Evolutionary conservation across 2,797 vertebrate species (phyloP), one percentile per base, ranked within the genome.

Genomic region (Macrochelys suwanniensis): DNA sequence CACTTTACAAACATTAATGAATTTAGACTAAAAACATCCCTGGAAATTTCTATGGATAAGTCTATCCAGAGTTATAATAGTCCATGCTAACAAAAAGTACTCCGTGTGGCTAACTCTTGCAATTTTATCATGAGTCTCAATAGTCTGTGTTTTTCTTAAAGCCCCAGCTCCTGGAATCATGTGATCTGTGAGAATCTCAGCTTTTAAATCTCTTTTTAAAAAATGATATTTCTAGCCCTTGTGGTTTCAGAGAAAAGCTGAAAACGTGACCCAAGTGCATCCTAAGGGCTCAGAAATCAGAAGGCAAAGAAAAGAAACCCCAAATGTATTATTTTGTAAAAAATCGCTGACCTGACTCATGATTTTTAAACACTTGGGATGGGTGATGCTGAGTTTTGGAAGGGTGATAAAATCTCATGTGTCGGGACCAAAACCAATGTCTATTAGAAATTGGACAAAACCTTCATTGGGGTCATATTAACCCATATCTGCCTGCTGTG

Each of bases 401-500:
- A 11, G 16, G 25, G 3, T 16, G 12, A 56, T 28, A 61, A 91
- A 42, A 85, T 3, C 51, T 21, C 56, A 85, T 45, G 16, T 71
- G n/a, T 54, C 25, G 26, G 15, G 85, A 25, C 0, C 80, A 59
- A 84, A 86, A 71, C 17, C 68, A 71, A 71, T 59, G 11, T 59
- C 57, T 28, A 31, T 31, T 31, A 59, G 6, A 17, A 6, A 33
- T 42, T 45, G 71, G 21, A 42, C 21, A 74, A 45, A 19, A 25
- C 37, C 37, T 68, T 25, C 37, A 11, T 13, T 11, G 9, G 21
- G 21, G 21, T 23, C 71, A 42, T 11, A 74, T 26, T 45, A 45
- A 28, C n/a, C 50, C n/a, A 3, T 25, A 26, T 45, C 80, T 59
- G 56, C 10, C 19, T 45, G 5, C 0, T 0, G 21, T 4, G 12